Evolutionary conservation across 2,888 invertebrate genomes (phyloP), one percentile per base, ranked within the genome.

Genomic region (Catocala sponsa): DNA sequence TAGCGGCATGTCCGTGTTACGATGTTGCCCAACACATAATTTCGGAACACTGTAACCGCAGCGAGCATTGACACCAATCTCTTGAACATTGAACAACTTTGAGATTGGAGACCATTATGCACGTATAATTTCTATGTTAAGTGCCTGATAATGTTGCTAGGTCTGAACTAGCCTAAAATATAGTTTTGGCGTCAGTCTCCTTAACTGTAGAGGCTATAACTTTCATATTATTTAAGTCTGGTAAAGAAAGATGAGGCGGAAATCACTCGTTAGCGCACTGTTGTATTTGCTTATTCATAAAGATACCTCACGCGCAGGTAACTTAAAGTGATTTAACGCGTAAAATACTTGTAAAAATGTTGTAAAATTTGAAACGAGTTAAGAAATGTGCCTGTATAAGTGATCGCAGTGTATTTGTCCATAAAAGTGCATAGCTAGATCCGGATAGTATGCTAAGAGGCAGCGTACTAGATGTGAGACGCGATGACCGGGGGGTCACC

Each of bases 31-130:
- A 93, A 94, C 91, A 91, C 88, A 87, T 89, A 83, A 91, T 93
- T 92, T 93, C 88, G 91, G 92, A 91, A 90, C 91, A 91, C 81
- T 92, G 91, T 91, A 91, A 93, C 92, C 92, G 90, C 93, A 92
- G 92, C 92, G 92, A 93, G 83, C 94, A 91, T 91, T 94, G 94
- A 94, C 94, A 93, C 92, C 91, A 86, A 92, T 92, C 87, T 90
- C 84, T 87, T 85, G 87, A 85, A 87, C 87, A 88, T 87, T 83
- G 86, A 86, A 89, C 86, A 84, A 85, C 80, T 85, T 81, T 70
- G 68, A 78, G 75, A 87, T 88, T 81, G 72, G 73, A 81, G 81
- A 68, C 67, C 76, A 78, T 79, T 79, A 78, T 79, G 63, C 64
- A 69, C 70, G 35, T 71, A 71, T 66, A 58, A 74, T 74, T 76